Base-by-base conservation (phyloP, 2,113 vertebrate species). In the Rutilus rutilus region DNA sequence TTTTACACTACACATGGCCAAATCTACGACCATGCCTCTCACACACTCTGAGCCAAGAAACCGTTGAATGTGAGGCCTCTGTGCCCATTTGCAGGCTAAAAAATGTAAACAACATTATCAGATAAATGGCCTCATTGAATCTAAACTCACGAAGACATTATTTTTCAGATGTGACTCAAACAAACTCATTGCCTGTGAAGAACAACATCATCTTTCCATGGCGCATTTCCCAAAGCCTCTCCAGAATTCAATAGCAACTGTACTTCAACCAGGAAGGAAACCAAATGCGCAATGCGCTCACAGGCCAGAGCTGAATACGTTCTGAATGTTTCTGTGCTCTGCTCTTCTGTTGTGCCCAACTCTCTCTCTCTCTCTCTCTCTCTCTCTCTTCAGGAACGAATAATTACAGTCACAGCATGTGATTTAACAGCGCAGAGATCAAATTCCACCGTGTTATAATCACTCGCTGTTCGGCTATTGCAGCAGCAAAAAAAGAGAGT, bases 31-130 rank as follows among this genome's bases (percentile, higher is more conserved):
- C 62, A 52, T 47, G 64, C 45, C 60, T 23, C 62, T 82, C 3
- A 1, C 45, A 52, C 45, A 52, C 45, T 47, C 36, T 8, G 27
- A 52, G 42, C 62, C 19, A 73, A 73, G 47, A 54, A 57, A 36
- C 50, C 33, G 3, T 25, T 57, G 33, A 73, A 25, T 73, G 30
- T 4, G 30, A 83, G 67, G 82, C 30, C 82, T 83, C 67, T 71
- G 82, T 59, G 23, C 30, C 52, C 82, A 73, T 73, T 83, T 74
- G 47, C 27, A 74, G 33, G 64, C 67, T 7, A 52, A 74, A 73
- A 83, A 83, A 83, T 83, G 82, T 83, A 71, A 73, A 83, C 82
- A 74, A 59, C 82, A 71, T 83, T 83, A 83, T 83, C 65, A 73
- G 82, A 83, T 73, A 27, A 36, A 59, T 73, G 50, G 50, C 67